Conservation (phyloP, 2,888 invertebrate genomes). For the Cantharis rustica region DNA sequence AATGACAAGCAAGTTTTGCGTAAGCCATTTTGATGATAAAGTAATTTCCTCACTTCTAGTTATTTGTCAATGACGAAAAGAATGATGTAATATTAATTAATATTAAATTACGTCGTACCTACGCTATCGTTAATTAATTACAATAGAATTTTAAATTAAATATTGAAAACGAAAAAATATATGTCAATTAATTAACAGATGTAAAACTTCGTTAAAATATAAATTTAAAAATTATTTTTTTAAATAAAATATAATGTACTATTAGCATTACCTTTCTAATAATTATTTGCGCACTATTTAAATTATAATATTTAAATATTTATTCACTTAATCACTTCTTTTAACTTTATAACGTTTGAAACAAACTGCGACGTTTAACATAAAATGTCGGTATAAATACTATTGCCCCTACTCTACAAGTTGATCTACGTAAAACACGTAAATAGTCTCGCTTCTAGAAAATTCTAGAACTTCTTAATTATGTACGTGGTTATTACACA, state of each 20-base stretch:
- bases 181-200: too few species aligned
- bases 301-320: neutral
- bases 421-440: neutral
- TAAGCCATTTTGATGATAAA: conserved; percentile 9
- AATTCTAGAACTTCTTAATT: neutral
- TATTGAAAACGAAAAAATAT: too few species aligned
- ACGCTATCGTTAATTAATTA: too few species aligned
- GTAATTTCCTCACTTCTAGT: neutral
- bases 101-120: too few species aligned
- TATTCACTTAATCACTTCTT: neutral
- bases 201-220: too few species aligned
- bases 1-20: neutral
- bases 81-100: neutral
- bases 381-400: neutral
- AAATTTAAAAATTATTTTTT: too few species aligned
- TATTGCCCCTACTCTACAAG: neutral
- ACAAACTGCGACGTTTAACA: neutral
- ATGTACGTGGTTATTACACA: neutral
- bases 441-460: neutral
- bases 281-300: neutral
- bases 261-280: too few species aligned
- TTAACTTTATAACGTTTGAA: neutral
- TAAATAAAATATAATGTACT: too few species aligned
- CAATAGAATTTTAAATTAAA: too few species aligned
- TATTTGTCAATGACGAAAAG: neutral